Base-by-base conservation (phyloP, 2,113 vertebrate genomes). In the Tragelaphus imberbis region DNA sequence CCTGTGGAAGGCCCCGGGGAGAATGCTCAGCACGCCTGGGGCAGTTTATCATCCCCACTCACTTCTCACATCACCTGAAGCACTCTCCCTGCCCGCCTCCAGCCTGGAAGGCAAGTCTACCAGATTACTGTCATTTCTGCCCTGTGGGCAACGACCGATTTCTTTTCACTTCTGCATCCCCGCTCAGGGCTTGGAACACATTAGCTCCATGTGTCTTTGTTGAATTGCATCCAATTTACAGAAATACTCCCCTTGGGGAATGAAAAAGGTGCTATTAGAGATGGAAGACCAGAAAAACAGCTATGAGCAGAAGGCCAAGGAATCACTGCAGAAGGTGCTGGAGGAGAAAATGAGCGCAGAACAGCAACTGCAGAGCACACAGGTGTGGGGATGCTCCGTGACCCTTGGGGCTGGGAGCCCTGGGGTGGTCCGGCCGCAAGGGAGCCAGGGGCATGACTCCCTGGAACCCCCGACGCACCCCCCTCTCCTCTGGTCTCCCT, bases 201-300 rank as follows among this genome's bases (percentile, higher is more conserved):
- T 40, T 30, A 49, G 28, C 14, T 97, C 77, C 75, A 16, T 30
- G 36, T 51, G 30, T 58, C 30, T 84, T 75, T 93, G 90, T 86
- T 96, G 85, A 94, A 88, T 79, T 94, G 77, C 49, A 36, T 80
- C 61, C 56, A 49, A 59, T 97, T 96, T 97, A 16, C 97, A 99
- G 99, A 99, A 96, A 88, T 98, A 98, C 98, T 99, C 97, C 97
- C 99, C 98, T 97, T 99, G 99, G 98, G 98, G 98, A 33, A 79
- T 99, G 98, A 99, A 99, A 98, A 99, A 99, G 95, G 98, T 99
- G 79, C 94, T 99, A 82, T 47, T 99, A 77, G 99, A 99, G 97
- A 99, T 99, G 99, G 99, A 99, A 98, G 99, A 99, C 96, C 99
- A 99, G 98, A 99, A 99, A 93, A 98, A 99, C 96, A 98, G 97